A percentile compares a stretch with the other conserved stretches of the same genome.
These are phyloP conservation scores for Amphipyra tragopoginis DNA, from an alignment of 2,888 invertebrate species.

Conservation along the genomic window DNA sequence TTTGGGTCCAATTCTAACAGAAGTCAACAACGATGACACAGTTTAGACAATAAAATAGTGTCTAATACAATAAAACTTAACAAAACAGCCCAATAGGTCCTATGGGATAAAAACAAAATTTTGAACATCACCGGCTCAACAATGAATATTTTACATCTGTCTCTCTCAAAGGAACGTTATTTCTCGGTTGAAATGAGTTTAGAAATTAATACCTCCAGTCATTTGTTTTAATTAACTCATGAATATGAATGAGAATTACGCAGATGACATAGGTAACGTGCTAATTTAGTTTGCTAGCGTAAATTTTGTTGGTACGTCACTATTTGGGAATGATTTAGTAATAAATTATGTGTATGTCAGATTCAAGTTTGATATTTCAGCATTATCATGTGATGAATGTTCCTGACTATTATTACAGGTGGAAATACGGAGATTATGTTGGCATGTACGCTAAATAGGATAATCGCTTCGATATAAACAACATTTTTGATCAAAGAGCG, in stretches of 20 bases:
- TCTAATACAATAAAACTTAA: conserved; percentile 28
- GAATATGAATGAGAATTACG: conserved; percentile 76
- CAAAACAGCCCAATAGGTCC: conserved; percentile 35
- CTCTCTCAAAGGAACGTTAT: conserved; percentile 68
- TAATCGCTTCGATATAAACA: neutral
- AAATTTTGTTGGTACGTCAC: conserved; percentile 51
- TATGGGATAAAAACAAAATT: conserved; percentile 45
- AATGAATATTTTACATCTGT: conserved; percentile 63
- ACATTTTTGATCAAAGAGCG: neutral
- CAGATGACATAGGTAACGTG: conserved; percentile 71
- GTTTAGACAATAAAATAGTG: conserved; percentile 19
- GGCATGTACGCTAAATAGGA: neutral
- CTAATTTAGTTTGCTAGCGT: conserved; percentile 65
- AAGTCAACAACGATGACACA: conserved; percentile 16
- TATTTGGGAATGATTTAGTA: conserved; percentile 56
- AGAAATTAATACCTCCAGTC: conserved; percentile 78
- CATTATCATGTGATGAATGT: conserved; percentile 4
- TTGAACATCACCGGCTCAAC: conserved; percentile 39
- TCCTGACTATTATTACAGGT: conserved; percentile 1
- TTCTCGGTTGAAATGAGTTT: conserved; percentile 74
- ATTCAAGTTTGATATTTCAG: conserved; percentile 5
- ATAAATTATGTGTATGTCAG: conserved; percentile 11
- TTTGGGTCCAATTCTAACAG: conserved; percentile 16
- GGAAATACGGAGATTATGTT: neutral
- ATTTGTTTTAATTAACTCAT: conserved; percentile 82